Base-by-base conservation (phyloP, 2,888 invertebrate species). In the Alitta virens region DNA sequence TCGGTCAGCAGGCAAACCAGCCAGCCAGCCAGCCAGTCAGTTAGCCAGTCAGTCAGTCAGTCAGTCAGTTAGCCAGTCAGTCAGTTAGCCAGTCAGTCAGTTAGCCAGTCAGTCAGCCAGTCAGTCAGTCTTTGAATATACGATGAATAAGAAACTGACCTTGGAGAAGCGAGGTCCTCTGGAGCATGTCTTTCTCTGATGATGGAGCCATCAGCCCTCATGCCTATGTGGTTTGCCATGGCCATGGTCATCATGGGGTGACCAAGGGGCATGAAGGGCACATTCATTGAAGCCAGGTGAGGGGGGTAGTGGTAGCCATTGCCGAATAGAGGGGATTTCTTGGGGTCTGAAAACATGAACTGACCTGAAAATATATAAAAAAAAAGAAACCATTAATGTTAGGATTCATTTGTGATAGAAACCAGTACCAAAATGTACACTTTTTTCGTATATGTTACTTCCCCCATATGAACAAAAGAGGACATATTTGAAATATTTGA, bases 281-380 rank as follows among this genome's bases (percentile, higher is more conserved):
- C 67, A 43, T 71, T 72, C 26, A 75, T 67, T 42, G 71, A 72
- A 16, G 72, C 70, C 69, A 77, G 73, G 38, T 76, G 73, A 56
- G 76, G 78, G 0, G 77, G 78, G 60, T 75, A 75, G 54, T 74
- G 76, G 63, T 78, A 80, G 12, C 79, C 79, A 68, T 78, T 78
- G 40, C 75, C 64, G 52, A 80, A 71, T 40, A 66, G 62, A 5
- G 65, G 63, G 9, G 74, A 71, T 67, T 78, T 78, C 52, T 77
- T 72, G 25, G 60, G 60, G 33, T 60, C 60, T 60, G 54, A 18
- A 43, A 59, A 33, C 33, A 33, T 33, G 33, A 33, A 33, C 33
- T 33, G 33, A 33, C 33, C 33, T 23, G 16, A n/a, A 49, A 16
- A 49, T 9, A 7, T 7, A 49, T 3, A 49, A 49, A 49, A 21